Evolutionary conservation across 64 coral and sea anemone species (phyloP).

Genomic region (Porites lutea): DNA sequence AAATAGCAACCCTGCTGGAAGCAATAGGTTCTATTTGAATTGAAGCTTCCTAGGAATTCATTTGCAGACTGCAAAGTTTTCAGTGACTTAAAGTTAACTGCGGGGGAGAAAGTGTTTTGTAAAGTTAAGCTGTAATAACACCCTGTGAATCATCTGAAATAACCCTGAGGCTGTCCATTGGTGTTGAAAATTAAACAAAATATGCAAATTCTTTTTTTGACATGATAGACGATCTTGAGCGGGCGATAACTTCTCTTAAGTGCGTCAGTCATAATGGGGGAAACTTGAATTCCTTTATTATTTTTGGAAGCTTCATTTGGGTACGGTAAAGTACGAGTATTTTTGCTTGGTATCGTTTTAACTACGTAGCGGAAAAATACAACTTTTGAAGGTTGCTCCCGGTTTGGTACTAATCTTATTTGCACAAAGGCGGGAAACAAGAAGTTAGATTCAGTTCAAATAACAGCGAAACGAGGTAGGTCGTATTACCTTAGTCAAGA

Average conservation of each 20-base stretch:
- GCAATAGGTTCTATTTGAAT: no score
- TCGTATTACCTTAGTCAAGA: no score
- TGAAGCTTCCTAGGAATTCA: no score
- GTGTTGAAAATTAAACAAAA: not conserved
- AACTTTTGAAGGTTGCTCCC: no score
- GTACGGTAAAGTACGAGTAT: no score
- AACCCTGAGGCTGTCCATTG: not conserved
- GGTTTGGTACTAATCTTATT: no score
- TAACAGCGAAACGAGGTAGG: not conserved
- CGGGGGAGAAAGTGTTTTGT: not conserved
- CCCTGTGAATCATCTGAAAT: not conserved
- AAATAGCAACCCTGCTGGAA: no score
- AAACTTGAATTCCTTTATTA: not conserved
- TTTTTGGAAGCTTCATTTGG: no score
- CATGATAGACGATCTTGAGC: not conserved
- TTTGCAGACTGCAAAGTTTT: not conserved
- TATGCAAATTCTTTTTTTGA: not conserved
- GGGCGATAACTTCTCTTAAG: not conserved
- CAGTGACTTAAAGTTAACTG: not conserved
- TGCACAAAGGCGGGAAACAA: not conserved
- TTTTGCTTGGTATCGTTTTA: not conserved
- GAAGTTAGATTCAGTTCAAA: not conserved
- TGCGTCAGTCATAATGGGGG: not conserved
- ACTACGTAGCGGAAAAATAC: no score
- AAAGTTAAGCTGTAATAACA: not conserved